A percentile compares a stretch with the other conserved stretches of the same genome.
phyloP scores from a whole-genome alignment of 2,113 vertebrate genomes.

The Apaloderma vittatum region DNA sequence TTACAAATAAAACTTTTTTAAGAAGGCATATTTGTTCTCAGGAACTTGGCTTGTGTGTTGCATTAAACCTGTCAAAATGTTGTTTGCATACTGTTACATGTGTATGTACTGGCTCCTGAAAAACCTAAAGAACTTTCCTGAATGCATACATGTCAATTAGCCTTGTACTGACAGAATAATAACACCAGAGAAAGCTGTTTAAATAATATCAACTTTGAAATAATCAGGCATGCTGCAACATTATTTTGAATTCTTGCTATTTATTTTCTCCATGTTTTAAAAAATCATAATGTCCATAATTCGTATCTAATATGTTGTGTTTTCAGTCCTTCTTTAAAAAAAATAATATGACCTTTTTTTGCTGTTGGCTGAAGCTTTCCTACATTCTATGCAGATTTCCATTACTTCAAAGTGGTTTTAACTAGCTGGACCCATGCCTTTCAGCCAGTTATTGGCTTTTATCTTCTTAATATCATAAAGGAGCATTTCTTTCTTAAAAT shows the following conservation, averaged over 20 bases:
- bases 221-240: slow-evolving; percentile 22
- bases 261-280: slow-evolving; percentile 33
- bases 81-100: not conserved
- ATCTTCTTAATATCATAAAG: slow-evolving; percentile 77
- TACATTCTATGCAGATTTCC: slow-evolving; percentile 48
- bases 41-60: not conserved
- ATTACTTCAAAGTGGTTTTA: slow-evolving; percentile 75
- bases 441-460: slow-evolving; percentile 78
- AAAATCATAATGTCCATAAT: not conserved
- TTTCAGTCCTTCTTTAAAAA: slow-evolving; percentile 19
- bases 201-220: slow-evolving; percentile 68
- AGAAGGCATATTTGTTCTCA: not conserved
- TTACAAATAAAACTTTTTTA: not conserved
- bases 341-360: slow-evolving; percentile 27
- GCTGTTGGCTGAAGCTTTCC: slow-evolving; percentile 47
- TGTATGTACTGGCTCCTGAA: not conserved
- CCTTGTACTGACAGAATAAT: slow-evolving; percentile 57
- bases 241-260: not conserved
- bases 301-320: not conserved
- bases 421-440: slow-evolving; percentile 52
- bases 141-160: slow-evolving; percentile 9
- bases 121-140: slow-evolving; percentile 6
- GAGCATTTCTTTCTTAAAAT: slow-evolving; percentile 74
- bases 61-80: not conserved
- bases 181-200: slow-evolving; percentile 34